Evolutionary conservation across 2,888 invertebrate species (phyloP), one percentile per base, ranked within the genome.

Genomic region (Ypsolopha scabrella): DNA sequence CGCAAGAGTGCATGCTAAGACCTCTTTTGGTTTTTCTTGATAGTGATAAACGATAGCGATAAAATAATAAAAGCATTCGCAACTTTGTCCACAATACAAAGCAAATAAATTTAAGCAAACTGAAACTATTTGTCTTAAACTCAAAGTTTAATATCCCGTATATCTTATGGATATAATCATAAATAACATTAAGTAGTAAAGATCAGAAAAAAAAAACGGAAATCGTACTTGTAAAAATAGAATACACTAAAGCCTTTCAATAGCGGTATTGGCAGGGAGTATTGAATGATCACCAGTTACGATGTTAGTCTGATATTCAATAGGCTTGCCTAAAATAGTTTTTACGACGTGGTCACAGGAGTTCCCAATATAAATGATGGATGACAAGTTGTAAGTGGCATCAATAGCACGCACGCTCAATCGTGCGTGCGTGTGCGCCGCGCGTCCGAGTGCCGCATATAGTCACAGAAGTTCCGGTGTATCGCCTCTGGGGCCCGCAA

Each of bases 391-490:
- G 38, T 38, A n/a, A 38, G n/a, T 38, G 38, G 43, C 13, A 7
- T 7, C n/a, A 4, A 46, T 38, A 37, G 37, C 24, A 24, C 33
- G 33, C 13, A 11, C 39, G 48, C 24, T 48, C 46, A 10, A 33
- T 33, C 35, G 44, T 10, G 44, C 33, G 39, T 9, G 11, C 9
- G 10, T 9, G 9, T 9, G 11, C 11, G 39, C 39, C 9, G 39
- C 58, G n/a, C 59, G 63, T 62, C 62, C 55, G 51, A 53, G 61
- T 58, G 70, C 73, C 74, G 67, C 69, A 75, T 71, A 72, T 67
- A 68, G 65, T 60, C 56, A 60, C 70, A 70, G 70, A 71, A 77
- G 80, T 80, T 80, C 80, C 80, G 80, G 77, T 72, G 74, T 66
- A 67, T 65, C 70, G 73, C 71, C 73, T 69, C 64, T 65, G 70